A percentile compares a stretch with the other conserved stretches of the same genome.
phyloP scores from a whole-genome alignment of 2,888 invertebrate genomes.

The Laspeyria flexula region DNA sequence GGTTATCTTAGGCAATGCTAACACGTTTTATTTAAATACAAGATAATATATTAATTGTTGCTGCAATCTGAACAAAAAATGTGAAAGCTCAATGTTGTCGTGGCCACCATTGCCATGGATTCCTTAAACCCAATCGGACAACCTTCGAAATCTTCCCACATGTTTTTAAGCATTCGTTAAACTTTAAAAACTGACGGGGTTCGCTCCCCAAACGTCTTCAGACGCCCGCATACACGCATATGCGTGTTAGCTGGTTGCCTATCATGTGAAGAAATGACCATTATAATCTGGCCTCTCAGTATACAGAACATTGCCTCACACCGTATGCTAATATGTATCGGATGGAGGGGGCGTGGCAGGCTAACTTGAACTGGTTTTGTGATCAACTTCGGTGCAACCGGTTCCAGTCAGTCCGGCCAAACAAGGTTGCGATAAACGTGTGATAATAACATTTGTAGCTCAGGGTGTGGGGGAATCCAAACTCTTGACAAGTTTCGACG shows the following conservation, averaged over 20 bases:
- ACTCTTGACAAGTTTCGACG: conserved; percentile 18
- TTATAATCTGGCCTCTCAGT: conserved; percentile 29
- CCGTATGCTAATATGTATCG: conserved; percentile 3
- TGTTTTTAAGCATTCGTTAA: conserved; percentile 30
- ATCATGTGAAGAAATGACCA: conserved; percentile 40
- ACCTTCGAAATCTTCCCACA: conserved; percentile 44
- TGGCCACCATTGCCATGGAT: conserved; percentile 19
- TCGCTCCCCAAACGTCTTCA: conserved; percentile 33
- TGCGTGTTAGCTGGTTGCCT: conserved; percentile 39
- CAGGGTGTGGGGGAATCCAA: conserved; percentile 23
- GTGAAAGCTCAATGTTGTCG: conserved; percentile 14
- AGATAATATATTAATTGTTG: too few relatives aligned
- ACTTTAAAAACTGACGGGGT: conserved; percentile 39
- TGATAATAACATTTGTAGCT: conserved; percentile 64
- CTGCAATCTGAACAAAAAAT: conserved; percentile 14
- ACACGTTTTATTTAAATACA: neutral
- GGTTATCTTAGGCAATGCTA: conserved; percentile 1
- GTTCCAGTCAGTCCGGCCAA: conserved; percentile 64
- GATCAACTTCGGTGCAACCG: conserved; percentile 70
- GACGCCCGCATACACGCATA: conserved; percentile 38
- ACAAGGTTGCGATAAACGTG: conserved; percentile 66
- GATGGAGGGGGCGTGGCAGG: conserved; percentile 33
- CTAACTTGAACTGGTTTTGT: conserved; percentile 47
- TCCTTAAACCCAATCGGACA: conserved; percentile 37
- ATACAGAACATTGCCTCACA: conserved; percentile 12